Evolutionary conservation across 92 coral and sea anemone genomes (phyloP).

Genomic region (Chrysogorgia sp.): DNA sequence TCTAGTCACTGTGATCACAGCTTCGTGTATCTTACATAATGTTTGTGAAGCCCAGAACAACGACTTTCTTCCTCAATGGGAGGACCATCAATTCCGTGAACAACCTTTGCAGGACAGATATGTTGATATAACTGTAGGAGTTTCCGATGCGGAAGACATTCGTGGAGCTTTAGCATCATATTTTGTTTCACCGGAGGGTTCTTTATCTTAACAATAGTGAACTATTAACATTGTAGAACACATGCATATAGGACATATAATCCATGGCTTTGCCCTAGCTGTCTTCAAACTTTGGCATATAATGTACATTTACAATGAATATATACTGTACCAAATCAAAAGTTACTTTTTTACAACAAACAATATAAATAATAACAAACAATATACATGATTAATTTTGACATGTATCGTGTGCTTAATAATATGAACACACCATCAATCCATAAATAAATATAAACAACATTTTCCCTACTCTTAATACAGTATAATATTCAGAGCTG

Average conservation of each 20-base stretch:
- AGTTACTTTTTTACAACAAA: too few species aligned
- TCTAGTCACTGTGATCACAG: constrained; percentile 34
- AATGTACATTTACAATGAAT: too few species aligned
- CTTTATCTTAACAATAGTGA: neutral
- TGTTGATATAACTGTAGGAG: neutral
- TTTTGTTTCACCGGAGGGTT: constrained; percentile 33
- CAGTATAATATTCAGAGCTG: too few species aligned
- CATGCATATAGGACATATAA: neutral
- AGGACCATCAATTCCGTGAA: neutral
- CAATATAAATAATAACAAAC: too few species aligned
- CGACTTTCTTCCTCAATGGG: constrained; percentile 45
- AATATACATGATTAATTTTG: too few species aligned
- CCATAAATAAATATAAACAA: too few species aligned
- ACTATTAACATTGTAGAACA: neutral
- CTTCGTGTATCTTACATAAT: constrained; percentile 50
- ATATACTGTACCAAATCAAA: too few species aligned
- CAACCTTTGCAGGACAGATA: neutral
- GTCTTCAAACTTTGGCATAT: too few species aligned
- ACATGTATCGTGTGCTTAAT: too few species aligned
- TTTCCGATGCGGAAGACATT: constrained; percentile 22
- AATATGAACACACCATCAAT: too few species aligned
- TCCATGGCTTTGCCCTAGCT: too few species aligned
- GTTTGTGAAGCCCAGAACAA: constrained; percentile 43
- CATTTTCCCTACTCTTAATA: too few species aligned
- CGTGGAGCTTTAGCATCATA: constrained; percentile 45